Conservation (phyloP, 1,140 invertebrate genomes). For the Ceratina japonica region DNA sequence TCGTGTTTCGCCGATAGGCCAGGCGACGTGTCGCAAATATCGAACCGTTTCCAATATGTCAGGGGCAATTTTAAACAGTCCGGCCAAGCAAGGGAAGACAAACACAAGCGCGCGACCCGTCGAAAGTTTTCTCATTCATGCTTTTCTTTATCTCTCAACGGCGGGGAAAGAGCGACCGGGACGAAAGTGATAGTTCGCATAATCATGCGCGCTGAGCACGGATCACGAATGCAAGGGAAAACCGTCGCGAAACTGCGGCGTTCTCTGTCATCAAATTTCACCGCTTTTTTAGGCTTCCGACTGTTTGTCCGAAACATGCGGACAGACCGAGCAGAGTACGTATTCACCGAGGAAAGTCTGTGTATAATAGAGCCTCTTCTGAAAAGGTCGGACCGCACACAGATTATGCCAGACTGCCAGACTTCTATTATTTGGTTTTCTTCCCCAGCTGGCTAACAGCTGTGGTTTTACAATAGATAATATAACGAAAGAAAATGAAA, state of each 20-base stretch:
- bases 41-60: background rate
- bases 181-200: background rate
- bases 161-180: background rate
- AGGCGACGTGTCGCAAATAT: background rate
- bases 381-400: background rate
- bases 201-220: background rate
- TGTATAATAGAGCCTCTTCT: background rate
- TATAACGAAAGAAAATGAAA: background rate
- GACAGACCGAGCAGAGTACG: background rate
- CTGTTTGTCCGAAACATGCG: background rate
- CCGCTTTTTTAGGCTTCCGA: background rate
- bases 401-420: too few species aligned
- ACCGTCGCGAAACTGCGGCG: background rate
- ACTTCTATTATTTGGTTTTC: background rate
- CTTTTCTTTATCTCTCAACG: background rate
- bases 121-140: conserved; percentile 39
- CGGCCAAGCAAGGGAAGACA: background rate
- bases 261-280: background rate
- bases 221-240: background rate
- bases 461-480: too few species aligned
- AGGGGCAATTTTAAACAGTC: conserved; percentile 1
- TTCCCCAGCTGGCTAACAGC: background rate
- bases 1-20: background rate
- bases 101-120: background rate
- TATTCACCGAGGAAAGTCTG: background rate